Base-by-base conservation (phyloP, 2,888 invertebrate species). In the Morpho achilles region DNA sequence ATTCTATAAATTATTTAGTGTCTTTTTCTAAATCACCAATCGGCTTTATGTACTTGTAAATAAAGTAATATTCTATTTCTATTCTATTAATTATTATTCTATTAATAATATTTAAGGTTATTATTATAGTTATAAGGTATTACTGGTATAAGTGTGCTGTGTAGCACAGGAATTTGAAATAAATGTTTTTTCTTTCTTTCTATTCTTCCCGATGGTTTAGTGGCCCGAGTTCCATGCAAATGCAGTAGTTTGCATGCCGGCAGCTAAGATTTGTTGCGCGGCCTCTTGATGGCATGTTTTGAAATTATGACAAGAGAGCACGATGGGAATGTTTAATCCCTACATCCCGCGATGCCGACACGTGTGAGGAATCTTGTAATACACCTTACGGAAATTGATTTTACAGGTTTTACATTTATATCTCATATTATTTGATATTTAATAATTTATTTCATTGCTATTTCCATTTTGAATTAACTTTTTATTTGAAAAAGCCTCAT, bases 271-370 rank as follows among this genome's bases (percentile, higher is more conserved):
- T 80, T 80, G 82, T 73, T 75, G 75, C 65, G 67, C 67, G 69
- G 71, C 73, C 73, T 76, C 78, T 74, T 79, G 79, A 75, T 81
- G 77, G 75, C 76, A 71, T 77, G 76, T 80, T 79, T 74, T 72
- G 71, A 74, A 77, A 79, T 80, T 82, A 83, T 80, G 77, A 82
- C 79, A 75, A 77, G 68, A 59, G 58, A 59, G 70, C 73, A 74
- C 72, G 68, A 61, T 61, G 77, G 77, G 83, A 84, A 83, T 83
- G 82, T 78, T 81, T 81, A 85, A 77, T 71, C 73, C 71, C 45
- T 69, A 63, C 69, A 73, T 61, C 62, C 62, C 65, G 58, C 54
- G 58, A 58, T 60, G 68, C 68, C 67, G 66, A 56, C 66, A 67
- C 69, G 71, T 72, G 72, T 66, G 60, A 57, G 47, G 67, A 68